Percentiles rank a stretch among this genome's conserved stretches.
These are phyloP conservation scores for Meloe dianella DNA, from an alignment of 2,888 invertebrate species.

Conservation along the genomic window DNA sequence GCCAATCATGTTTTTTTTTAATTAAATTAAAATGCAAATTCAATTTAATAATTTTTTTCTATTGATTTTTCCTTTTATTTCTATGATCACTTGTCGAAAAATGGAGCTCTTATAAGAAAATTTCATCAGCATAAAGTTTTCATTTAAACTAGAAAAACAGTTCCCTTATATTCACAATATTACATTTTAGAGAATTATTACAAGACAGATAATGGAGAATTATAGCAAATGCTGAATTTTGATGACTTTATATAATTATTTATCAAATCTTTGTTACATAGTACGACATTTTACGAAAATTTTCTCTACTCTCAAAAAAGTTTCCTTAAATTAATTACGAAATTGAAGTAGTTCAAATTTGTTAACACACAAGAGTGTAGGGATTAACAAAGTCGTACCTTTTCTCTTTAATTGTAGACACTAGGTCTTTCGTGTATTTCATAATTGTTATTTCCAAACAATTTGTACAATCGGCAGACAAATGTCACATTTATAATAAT, in stretches of 20 bases:
- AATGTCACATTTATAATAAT: no score
- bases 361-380: no score
- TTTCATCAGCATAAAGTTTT: not conserved
- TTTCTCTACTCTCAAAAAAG: no score
- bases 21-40: not conserved
- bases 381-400: no score
- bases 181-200: not conserved
- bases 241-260: not conserved
- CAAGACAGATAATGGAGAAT: not conserved
- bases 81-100: not conserved
- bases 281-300: no score
- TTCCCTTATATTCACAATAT: not conserved
- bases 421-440: no score
- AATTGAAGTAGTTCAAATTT: no score
- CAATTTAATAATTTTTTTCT: not conserved
- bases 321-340: no score
- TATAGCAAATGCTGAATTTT: not conserved
- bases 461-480: no score
- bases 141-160: not conserved
- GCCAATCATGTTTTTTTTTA: no score
- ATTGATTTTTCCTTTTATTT: not conserved
- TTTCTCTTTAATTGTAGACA: no score
- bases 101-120: not conserved
- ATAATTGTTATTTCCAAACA: no score
- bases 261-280: not conserved